These are phyloP conservation scores for Pheosia tremula DNA, from an alignment of 2,888 invertebrate species.

Conservation along the genomic window DNA sequence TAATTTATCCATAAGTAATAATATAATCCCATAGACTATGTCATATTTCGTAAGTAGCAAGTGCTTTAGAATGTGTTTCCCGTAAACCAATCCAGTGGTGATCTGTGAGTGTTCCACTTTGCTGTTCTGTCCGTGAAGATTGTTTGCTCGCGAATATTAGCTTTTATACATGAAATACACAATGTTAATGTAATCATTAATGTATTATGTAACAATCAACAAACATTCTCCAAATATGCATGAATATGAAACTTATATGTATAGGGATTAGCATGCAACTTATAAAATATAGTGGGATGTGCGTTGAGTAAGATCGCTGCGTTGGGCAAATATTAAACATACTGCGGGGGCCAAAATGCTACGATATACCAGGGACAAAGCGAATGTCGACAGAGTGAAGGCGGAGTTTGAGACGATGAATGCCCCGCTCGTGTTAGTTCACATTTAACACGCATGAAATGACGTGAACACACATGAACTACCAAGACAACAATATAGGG, in stretches of 20 bases:
- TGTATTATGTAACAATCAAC: conserved; percentile 37
- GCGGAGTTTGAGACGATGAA: conserved; percentile 59
- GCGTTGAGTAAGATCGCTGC: conserved; percentile 74
- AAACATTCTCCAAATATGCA: conserved; percentile 43
- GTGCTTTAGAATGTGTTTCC: conserved; percentile 33
- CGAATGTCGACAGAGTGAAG: conserved; percentile 69
- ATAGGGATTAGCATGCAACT: conserved; percentile 75
- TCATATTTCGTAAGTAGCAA: conserved; percentile 6
- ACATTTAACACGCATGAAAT: conserved; percentile 75
- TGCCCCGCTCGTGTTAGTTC: conserved; percentile 72
- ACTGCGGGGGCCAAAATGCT: conserved; percentile 77
- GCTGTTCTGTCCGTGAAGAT: conserved; percentile 60
- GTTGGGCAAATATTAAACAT: conserved; percentile 64
- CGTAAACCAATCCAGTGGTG: conserved; percentile 40
- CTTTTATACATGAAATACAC: conserved; percentile 29
- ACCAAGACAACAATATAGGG: conserved; percentile 64
- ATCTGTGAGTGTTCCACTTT: conserved; percentile 48
- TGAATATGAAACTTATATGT: conserved; percentile 59
- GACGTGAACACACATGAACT: conserved; percentile 73
- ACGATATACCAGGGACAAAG: conserved; percentile 75
- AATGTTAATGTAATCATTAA: conserved; percentile 40
- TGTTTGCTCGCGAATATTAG: conserved; percentile 49
- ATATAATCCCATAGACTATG: neutral
- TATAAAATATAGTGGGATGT: conserved; percentile 60
- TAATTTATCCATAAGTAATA: too few relatives aligned